phyloP scores from a whole-genome alignment of 2,113 vertebrate species.

The Gallinago paraguaiae region DNA sequence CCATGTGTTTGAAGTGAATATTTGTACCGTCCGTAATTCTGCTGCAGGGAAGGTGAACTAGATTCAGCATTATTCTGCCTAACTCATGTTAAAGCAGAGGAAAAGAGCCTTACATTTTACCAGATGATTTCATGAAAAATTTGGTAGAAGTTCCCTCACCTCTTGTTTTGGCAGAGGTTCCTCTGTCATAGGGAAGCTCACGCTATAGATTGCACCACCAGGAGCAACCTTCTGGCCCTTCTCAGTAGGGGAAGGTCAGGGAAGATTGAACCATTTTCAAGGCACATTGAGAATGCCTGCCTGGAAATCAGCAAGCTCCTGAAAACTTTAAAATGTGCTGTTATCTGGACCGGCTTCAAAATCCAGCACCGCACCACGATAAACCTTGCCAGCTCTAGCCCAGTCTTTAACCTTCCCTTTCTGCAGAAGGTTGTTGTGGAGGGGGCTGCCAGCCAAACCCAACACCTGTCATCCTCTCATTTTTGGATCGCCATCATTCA shows the following conservation, averaged over 20 bases:
- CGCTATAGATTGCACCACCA: background rate
- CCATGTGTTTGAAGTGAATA: background rate
- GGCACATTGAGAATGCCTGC: background rate
- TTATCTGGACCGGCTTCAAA: slow-evolving; percentile 33
- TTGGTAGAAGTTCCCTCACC: background rate
- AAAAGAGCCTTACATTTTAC: background rate
- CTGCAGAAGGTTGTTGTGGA: slow-evolving; percentile 37
- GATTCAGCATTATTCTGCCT: background rate
- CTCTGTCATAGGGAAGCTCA: background rate
- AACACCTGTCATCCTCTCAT: slow-evolving; percentile 48
- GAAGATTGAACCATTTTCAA: background rate
- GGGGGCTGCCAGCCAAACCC: slow-evolving; percentile 39
- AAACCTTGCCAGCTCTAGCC: slow-evolving; percentile 30
- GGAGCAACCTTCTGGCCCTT: background rate
- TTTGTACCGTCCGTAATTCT: background rate
- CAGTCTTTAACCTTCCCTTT: slow-evolving; percentile 44
- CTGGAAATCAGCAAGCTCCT: slow-evolving; percentile 39
- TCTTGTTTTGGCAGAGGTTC: background rate
- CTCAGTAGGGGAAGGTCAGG: background rate
- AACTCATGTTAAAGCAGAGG: background rate
- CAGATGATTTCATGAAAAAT: background rate
- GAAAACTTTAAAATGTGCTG: slow-evolving; percentile 12
- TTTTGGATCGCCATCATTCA: slow-evolving; percentile 20
- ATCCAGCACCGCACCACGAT: background rate
- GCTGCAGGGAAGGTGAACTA: background rate